Conservation (phyloP, 2,797 vertebrate genomes). For the Lerista edwardsae region DNA sequence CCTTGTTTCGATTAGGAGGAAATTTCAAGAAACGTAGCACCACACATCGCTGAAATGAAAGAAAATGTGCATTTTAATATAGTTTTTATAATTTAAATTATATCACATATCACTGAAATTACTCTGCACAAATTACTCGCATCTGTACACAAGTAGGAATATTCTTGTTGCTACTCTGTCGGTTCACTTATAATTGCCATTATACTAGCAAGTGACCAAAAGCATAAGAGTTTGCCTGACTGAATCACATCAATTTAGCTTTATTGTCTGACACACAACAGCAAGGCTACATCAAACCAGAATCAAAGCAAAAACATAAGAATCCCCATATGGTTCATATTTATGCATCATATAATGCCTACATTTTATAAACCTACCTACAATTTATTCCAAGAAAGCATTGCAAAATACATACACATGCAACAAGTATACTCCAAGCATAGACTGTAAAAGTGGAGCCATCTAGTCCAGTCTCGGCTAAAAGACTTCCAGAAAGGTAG, state of each 20-base stretch:
- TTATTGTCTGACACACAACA: not conserved
- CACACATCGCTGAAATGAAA: slow-evolving; percentile 84
- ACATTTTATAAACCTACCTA: not conserved
- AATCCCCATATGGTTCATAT: not conserved
- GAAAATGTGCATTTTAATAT: not conserved
- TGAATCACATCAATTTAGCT: not conserved
- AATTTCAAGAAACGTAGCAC: slow-evolving; percentile 94
- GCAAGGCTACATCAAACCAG: not conserved
- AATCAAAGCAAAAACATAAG: not conserved
- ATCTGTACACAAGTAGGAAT: not conserved
- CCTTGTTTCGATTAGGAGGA: slow-evolving; percentile 82
- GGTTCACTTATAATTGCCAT: not conserved
- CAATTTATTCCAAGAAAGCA: not conserved
- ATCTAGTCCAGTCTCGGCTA: no score
- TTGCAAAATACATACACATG: not conserved
- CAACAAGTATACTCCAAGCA: not conserved
- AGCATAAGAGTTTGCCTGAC: not conserved
- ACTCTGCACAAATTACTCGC: not conserved
- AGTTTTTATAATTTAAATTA: not conserved
- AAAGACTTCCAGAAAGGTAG: no score
- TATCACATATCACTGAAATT: not conserved
- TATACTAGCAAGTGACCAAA: not conserved
- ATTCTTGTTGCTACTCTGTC: not conserved
- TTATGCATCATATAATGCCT: not conserved
- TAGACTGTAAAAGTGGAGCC: no score